A percentile compares a stretch with the other conserved stretches of the same genome.
Conservation (phyloP, 1,140 invertebrate genomes). For the Neotoxoptera formosana region DNA sequence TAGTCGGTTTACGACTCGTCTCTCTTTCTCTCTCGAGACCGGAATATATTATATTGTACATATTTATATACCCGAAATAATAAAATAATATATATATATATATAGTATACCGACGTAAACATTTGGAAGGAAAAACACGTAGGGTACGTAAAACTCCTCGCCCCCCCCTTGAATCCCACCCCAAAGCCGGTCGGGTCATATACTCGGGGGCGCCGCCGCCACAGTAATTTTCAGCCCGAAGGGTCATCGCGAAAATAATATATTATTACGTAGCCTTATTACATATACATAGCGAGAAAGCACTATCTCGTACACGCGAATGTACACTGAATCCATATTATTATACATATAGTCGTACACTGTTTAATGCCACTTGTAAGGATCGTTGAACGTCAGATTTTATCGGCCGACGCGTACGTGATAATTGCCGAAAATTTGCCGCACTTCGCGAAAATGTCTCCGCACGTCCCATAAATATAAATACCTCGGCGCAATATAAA, state of each 20-base stretch:
- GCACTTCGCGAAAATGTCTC: background rate
- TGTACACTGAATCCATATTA: background rate
- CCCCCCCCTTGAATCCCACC: background rate
- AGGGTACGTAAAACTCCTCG: background rate
- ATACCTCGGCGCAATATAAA: conserved; percentile 1
- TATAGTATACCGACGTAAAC: background rate
- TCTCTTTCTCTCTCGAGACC: background rate
- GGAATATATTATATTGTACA: background rate
- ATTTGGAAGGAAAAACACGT: conserved; percentile 34
- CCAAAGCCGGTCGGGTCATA: too few relatives aligned
- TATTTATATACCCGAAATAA: conserved; percentile 1
- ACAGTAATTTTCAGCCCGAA: background rate
- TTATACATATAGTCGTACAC: background rate
- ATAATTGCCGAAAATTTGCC: conserved; percentile 15
- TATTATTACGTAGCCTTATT: background rate
- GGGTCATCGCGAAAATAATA: conserved; percentile 3
- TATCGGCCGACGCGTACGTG: conserved; percentile 28
- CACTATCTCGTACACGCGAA: background rate
- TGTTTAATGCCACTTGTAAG: background rate
- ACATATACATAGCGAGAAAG: background rate
- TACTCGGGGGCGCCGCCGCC: background rate
- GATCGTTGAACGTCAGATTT: conserved; percentile 25
- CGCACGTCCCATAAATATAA: background rate
- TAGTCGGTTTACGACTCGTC: conserved; percentile 41
- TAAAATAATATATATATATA: background rate